Conservation (phyloP, 2,888 invertebrate genomes). For the Nomada lathburiana region DNA sequence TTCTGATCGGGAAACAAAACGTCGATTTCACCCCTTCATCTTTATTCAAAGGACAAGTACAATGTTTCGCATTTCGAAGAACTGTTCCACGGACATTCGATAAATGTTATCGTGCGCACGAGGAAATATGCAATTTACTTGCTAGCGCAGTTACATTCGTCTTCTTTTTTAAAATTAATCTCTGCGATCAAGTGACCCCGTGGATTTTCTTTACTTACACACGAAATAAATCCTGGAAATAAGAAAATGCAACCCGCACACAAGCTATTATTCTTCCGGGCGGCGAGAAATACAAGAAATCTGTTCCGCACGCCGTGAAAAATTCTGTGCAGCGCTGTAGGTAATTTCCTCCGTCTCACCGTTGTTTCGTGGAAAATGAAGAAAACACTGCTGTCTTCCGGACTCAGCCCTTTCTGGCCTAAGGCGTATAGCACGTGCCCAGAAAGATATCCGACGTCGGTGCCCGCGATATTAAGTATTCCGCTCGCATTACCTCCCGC, state of each 20-base stretch:
- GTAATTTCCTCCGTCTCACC: constrained; percentile 25
- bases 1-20: background rate
- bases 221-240: background rate
- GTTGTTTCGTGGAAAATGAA: constrained; percentile 34
- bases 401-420: constrained; percentile 47
- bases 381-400: constrained; percentile 30
- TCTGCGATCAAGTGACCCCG: background rate
- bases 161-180: too few relatives aligned
- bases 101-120: too few relatives aligned
- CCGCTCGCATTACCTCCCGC: constrained; percentile 63
- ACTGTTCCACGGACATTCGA: too few relatives aligned
- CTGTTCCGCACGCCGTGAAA: background rate
- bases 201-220: background rate
- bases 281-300: background rate
- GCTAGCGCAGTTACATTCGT: too few relatives aligned
- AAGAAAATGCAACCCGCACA: background rate
- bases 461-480: constrained; percentile 67
- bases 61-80: too few relatives aligned
- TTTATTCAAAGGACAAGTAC: background rate
- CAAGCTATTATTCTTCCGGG: background rate
- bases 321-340: constrained; percentile 1
- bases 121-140: too few relatives aligned
- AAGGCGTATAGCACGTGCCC: constrained; percentile 54
- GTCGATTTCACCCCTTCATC: background rate
- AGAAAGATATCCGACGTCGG: constrained; percentile 49